A percentile compares a stretch with the other conserved stretches of the same genome.
These are phyloP conservation scores for Pinctada fucata DNA, from an alignment of 2,888 invertebrate species.

Conservation along the genomic window DNA sequence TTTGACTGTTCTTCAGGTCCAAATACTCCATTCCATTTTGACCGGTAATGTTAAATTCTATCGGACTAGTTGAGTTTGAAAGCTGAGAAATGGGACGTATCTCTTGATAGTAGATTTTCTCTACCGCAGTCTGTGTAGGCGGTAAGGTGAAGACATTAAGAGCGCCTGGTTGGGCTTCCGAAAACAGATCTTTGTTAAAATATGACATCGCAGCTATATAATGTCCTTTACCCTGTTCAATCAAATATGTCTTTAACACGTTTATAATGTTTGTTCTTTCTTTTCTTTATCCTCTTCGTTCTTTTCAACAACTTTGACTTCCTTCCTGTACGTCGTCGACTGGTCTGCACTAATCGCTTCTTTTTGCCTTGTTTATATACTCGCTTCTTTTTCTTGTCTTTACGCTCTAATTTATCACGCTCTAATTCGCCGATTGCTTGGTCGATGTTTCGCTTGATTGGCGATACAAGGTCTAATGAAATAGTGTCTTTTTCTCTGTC, in stretches of 20 bases:
- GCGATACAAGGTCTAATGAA: conserved; percentile 17
- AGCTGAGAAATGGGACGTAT: conserved; percentile 31
- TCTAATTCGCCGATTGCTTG: conserved; percentile 11
- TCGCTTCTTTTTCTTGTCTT: background rate
- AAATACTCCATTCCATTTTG: conserved; percentile 41
- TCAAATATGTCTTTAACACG: background rate
- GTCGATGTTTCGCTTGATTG: conserved; percentile 21
- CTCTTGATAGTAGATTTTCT: conserved; percentile 41
- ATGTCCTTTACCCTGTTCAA: too few relatives aligned
- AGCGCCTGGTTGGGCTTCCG: conserved; percentile 41
- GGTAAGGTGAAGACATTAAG: conserved; percentile 46
- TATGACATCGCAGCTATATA: too few relatives aligned
- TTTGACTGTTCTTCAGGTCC: conserved; percentile 36
- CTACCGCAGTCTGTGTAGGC: conserved; percentile 45
- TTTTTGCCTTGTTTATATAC: too few relatives aligned
- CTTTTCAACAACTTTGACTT: background rate
- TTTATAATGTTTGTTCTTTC: too few relatives aligned
- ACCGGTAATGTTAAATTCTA: conserved; percentile 24
- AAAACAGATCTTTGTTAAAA: conserved; percentile 40
- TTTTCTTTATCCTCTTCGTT: background rate
- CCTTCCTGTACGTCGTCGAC: background rate
- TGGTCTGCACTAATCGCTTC: background rate
- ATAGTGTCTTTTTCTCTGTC: too few relatives aligned
- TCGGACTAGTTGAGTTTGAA: conserved; percentile 1
- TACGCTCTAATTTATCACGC: background rate